A percentile compares a stretch with the other conserved stretches of the same genome.
phyloP scores from a whole-genome alignment of 2,113 vertebrate species.

The Ramphastos sulfuratus region DNA sequence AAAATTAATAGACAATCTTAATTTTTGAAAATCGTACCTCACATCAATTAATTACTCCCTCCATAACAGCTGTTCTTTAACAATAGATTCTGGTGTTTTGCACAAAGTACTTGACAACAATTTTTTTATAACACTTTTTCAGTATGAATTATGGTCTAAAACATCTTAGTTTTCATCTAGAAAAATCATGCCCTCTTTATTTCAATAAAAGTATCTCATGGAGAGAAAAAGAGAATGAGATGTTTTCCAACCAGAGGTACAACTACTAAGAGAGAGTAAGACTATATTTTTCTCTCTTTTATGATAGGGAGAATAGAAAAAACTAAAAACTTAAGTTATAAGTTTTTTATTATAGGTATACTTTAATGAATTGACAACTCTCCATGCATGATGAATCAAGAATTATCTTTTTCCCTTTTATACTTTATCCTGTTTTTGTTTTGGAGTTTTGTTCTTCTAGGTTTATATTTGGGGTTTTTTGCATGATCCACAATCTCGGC shows the following conservation, averaged over 20 bases:
- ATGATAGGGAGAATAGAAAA: constrained; percentile 55
- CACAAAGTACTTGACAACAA: not conserved
- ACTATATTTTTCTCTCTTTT: constrained; percentile 23
- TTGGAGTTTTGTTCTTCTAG: not conserved
- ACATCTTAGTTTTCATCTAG: not conserved
- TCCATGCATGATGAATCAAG: constrained; percentile 53
- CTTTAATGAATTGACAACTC: constrained; percentile 60
- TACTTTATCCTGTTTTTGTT: constrained; percentile 36
- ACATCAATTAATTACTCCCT: no score
- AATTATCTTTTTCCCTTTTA: constrained; percentile 42
- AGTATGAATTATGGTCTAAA: not conserved
- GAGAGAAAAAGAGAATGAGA: not conserved
- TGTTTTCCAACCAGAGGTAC: not conserved
- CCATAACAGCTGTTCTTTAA: not conserved
- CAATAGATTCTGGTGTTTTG: not conserved
- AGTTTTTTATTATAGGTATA: constrained; percentile 65
- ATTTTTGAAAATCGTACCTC: no score
- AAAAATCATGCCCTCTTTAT: not conserved
- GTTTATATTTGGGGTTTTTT: not conserved
- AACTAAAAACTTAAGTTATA: constrained; percentile 55
- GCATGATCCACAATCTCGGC: not conserved
- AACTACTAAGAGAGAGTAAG: not conserved
- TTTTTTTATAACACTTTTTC: not conserved
- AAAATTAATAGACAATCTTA: no score
- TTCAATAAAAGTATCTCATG: not conserved